Evolutionary conservation across 2,113 vertebrate genomes (phyloP), one percentile per base, ranked within the genome.

Genomic region (Gambusia holbrooki): DNA sequence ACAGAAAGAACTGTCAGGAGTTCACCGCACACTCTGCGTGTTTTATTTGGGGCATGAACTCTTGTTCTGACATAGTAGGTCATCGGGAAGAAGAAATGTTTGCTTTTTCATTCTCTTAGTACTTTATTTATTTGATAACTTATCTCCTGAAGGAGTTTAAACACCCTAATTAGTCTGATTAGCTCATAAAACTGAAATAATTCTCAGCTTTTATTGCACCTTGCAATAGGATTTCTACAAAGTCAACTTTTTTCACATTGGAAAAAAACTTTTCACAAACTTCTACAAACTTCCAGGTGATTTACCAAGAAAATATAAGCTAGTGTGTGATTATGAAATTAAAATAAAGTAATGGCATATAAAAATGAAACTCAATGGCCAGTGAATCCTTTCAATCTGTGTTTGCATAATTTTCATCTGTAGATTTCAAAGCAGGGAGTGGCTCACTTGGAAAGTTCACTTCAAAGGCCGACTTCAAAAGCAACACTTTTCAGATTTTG

Each of bases 91-190:
- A 60, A 63, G 37, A 42, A 60, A 54, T 71, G 54, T 45, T 13
- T 63, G 64, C 14, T 75, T 71, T 66, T 74, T 74, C 13, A 32
- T 63, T 35, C n/a, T 73, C 1, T 58, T n/a, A 33, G 66, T 67
- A 69, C 25, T 79, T 35, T 33, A 62, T 33, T 62, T 73, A 28
- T 71, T 77, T 65, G 30, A 74, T 64, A 33, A 10, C 48, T 33
- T 65, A 27, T 70, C 84, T 84, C 62, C 64, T 73, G 32, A 27
- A 40, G 83, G 61, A 25, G 27, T 58, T 29, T 58, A 30, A 30
- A 83, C 69, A 69, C 45, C 37, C 63, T 84, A 85, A 90, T 87
- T 88, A 87, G 73, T 75, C 37, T 72, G 15, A 40, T 12, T 1
- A 15, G 54, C 65, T 79, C 48, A 33, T 33, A 42, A 51, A 42